Base-by-base conservation (phyloP, 2,888 invertebrate species). In the Himalopsyche anomala region DNA sequence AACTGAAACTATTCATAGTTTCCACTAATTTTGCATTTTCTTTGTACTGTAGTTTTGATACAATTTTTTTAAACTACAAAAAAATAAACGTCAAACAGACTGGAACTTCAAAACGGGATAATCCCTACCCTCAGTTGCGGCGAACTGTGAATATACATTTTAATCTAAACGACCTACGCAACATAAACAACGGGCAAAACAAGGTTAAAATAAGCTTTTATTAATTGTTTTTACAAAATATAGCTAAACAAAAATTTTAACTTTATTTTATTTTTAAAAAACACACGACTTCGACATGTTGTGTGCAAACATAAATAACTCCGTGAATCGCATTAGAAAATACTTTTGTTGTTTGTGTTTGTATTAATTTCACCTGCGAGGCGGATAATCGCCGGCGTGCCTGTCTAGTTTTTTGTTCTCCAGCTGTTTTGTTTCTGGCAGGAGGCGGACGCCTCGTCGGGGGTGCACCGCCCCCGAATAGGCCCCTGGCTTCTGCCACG, bases 401-500 rank as follows among this genome's bases (percentile, higher is more conserved):
- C 74, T 83, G 82, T 80, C 83, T 88, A 51, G 84, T 84, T 84
- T 87, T 87, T 19, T 90, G 90, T 90, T 88, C 91, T 90, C 89
- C 92, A 90, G 91, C 89, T 84, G 91, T 91, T 87, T 92, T 92
- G 51, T 90, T 89, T 82, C 91, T 90, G 80, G 91, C 90, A 0
- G 90, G 89, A 56, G 90, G 91, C 87, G 91, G 90, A 89, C 90
- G 91, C 87, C 91, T 91, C 88, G 92, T 91, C 80, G 91, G 91
- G 15, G 91, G 91, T 82, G 92, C 91, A 5, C 90, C 89, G 79
- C 91, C 93, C 3, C 96, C 96, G 90, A 97, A 97, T 88, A 97
- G 91, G 0, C 97, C 97, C 87, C 97, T 94, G 69, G 95, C 94
- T 91, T 97, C 97, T 4, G 97, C 97, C 92, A 97, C 96, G 89